These are phyloP conservation scores for Nyctalus aviator DNA, from an alignment of 2,797 vertebrate species.

Conservation along the genomic window DNA sequence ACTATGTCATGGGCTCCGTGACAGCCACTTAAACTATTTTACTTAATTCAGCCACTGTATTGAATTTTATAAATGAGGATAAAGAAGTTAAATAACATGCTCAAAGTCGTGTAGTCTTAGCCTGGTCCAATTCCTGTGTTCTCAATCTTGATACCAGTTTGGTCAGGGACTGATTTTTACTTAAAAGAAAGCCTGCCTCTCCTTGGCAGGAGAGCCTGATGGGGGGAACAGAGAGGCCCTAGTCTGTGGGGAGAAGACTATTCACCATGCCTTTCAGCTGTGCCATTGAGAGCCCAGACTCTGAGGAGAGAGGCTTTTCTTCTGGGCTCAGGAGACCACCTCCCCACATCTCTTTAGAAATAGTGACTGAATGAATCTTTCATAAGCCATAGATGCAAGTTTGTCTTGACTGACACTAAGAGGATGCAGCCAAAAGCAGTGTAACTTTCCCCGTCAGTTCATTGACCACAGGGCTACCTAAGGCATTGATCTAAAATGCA, in stretches of 20 bases:
- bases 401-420: background rate
- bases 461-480: background rate
- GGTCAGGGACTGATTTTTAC: background rate
- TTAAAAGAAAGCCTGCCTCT: background rate
- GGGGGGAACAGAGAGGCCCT: background rate
- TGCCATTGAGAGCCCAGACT: background rate
- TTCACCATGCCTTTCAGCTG: background rate
- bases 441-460: background rate
- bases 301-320: conserved; percentile 30
- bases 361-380: background rate
- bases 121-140: background rate
- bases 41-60: conserved; percentile 10
- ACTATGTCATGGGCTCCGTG: background rate
- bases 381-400: background rate
- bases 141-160: background rate
- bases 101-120: background rate
- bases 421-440: background rate
- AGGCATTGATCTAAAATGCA: background rate
- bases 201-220: background rate
- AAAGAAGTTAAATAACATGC: background rate
- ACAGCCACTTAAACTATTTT: background rate
- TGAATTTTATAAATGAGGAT: conserved; percentile 10
- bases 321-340: background rate
- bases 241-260: background rate
- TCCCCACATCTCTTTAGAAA: background rate